Conservation (phyloP, 2,113 vertebrate genomes). For the Geothlypis trichas region DNA sequence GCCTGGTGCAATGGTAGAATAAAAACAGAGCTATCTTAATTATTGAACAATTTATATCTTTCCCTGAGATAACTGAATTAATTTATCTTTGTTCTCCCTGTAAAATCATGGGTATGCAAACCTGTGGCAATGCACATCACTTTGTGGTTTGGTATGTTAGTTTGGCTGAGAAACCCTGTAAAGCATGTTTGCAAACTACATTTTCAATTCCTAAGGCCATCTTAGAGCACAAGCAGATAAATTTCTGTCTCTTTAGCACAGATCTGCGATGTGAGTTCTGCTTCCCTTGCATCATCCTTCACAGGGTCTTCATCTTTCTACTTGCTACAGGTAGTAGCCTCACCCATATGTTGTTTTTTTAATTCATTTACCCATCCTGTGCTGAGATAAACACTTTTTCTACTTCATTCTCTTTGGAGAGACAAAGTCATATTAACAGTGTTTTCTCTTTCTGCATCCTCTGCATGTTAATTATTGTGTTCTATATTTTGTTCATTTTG, state of each 20-base stretch:
- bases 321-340: neutral
- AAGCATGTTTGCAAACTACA: neutral
- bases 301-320: neutral
- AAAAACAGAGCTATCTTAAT: neutral
- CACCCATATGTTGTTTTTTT: neutral
- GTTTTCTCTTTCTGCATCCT: neutral
- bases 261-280: neutral
- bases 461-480: neutral
- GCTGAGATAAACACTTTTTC: neutral
- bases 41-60: neutral
- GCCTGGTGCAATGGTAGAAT: neutral
- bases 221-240: neutral
- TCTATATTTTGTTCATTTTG: neutral
- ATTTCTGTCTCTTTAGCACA: neutral
- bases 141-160: neutral
- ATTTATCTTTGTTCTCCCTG: neutral
- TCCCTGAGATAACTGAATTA: neutral
- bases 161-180: neutral
- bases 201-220: neutral
- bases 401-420: neutral
- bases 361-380: neutral
- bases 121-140: rapidly evolving
- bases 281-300: neutral
- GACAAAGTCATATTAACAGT: neutral
- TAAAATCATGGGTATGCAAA: neutral